These are phyloP conservation scores for Stigmatopora nigra DNA, from an alignment of 2,113 vertebrate genomes.

Conservation along the genomic window DNA sequence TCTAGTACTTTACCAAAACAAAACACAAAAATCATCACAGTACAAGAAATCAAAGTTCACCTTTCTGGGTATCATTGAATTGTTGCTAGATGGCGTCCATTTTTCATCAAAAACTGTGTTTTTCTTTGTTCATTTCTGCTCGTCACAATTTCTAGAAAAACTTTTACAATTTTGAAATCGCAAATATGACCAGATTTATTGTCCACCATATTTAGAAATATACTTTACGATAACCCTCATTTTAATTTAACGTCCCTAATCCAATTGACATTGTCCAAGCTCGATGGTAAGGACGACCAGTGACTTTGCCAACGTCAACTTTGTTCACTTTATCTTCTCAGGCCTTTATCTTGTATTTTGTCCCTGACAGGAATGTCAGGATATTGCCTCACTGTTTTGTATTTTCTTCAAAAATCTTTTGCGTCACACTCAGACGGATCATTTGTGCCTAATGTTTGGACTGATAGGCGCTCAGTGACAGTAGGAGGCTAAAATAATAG, in stretches of 20 bases:
- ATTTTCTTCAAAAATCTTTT: background rate
- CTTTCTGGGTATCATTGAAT: too few species aligned
- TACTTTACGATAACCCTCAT: background rate
- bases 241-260: background rate
- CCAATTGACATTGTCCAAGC: background rate
- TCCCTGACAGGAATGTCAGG: constrained; percentile 1
- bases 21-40: too few species aligned
- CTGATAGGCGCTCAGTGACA: background rate
- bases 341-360: constrained; percentile 1
- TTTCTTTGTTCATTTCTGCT: too few species aligned
- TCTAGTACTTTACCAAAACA: background rate
- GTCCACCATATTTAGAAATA: background rate
- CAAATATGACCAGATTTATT: background rate
- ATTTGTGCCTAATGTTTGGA: background rate
- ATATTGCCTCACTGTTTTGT: constrained; percentile 9
- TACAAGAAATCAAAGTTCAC: too few species aligned
- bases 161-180: background rate
- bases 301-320: background rate
- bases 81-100: too few species aligned
- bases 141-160: too few species aligned
- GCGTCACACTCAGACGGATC: background rate
- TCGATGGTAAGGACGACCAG: background rate
- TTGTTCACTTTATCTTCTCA: constrained; percentile 4
- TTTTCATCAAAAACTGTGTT: too few species aligned
- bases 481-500: background rate